Evolutionary conservation across 1,140 invertebrate genomes (phyloP).

Genomic region (Lepidurus packardi): DNA sequence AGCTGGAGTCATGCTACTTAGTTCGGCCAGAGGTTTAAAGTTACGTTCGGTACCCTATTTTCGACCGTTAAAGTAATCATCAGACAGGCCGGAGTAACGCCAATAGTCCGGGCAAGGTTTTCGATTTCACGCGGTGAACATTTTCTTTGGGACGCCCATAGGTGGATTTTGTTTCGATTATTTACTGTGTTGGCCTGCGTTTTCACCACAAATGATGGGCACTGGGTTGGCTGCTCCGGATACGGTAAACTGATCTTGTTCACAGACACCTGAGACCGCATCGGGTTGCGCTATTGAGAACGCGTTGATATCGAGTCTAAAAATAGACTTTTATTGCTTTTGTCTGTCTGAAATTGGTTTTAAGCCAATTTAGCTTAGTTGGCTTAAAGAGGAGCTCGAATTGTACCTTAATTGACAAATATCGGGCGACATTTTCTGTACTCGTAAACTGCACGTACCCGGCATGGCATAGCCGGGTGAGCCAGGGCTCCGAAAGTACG

Average conservation of each 20-base stretch:
- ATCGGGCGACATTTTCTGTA: conserved; percentile 15
- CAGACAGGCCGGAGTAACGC: too few relatives aligned
- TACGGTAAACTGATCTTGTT: conserved; percentile 57
- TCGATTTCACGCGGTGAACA: too few relatives aligned
- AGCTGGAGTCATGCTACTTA: too few relatives aligned
- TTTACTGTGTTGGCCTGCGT: conserved; percentile 66
- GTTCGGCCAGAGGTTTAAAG: too few relatives aligned
- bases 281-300: conserved; percentile 64
- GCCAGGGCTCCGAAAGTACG: neutral
- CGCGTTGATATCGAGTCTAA: conserved; percentile 65
- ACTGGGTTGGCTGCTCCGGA: conserved; percentile 60
- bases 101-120: too few relatives aligned
- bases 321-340: neutral
- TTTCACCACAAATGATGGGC: conserved; percentile 69
- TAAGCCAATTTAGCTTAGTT: too few relatives aligned
- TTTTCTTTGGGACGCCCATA: neutral
- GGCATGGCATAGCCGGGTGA: neutral
- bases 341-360: too few relatives aligned
- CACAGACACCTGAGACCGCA: conserved; percentile 59
- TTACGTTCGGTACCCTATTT: too few relatives aligned
- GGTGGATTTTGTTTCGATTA: neutral
- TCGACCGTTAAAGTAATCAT: too few relatives aligned
- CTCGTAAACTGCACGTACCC: conserved; percentile 2
- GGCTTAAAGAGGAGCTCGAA: too few relatives aligned
- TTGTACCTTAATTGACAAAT: conserved; percentile 28